These are phyloP conservation scores for Nerophis lumbriciformis DNA, from an alignment of 2,113 vertebrate species.

Conservation along the genomic window DNA sequence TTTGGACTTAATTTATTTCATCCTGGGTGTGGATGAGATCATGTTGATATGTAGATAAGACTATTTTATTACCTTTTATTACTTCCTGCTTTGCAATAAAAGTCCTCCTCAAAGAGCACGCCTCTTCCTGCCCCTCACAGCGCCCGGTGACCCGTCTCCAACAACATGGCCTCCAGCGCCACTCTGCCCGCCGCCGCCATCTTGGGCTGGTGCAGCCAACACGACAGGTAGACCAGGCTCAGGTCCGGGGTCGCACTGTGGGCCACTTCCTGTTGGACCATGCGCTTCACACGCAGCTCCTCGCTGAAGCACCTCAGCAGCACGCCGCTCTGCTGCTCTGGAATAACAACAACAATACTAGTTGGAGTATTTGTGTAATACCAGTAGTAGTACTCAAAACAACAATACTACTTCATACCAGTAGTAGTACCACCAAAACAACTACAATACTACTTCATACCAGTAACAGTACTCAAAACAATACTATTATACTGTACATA, in stretches of 20 bases:
- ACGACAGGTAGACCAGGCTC: constrained; percentile 81
- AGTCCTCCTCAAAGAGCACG: not conserved
- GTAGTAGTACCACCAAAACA: no score
- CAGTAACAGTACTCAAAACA: no score
- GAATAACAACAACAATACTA: not conserved
- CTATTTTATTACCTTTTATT: constrained; percentile 80
- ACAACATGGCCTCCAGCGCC: constrained; percentile 81
- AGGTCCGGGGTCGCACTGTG: constrained; percentile 76
- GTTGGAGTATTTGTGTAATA: no score
- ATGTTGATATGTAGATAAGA: constrained; percentile 74
- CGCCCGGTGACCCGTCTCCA: constrained; percentile 85
- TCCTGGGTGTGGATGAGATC: constrained; percentile 20
- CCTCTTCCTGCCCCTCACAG: constrained; percentile 52
- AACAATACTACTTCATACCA: no score
- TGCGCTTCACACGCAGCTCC: constrained; percentile 81
- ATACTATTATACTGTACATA: no score
- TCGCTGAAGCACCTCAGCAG: constrained; percentile 75
- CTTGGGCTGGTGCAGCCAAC: constrained; percentile 91
- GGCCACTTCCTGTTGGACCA: constrained; percentile 76
- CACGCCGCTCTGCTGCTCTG: constrained; percentile 73
- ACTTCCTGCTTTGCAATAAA: constrained; percentile 8
- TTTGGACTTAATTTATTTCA: no score
- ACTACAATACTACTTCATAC: no score
- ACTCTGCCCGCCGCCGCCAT: constrained; percentile 69
- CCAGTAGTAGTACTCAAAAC: no score